Base-by-base conservation (phyloP, 2,888 invertebrate genomes). In the Luffia ferchaultella region DNA sequence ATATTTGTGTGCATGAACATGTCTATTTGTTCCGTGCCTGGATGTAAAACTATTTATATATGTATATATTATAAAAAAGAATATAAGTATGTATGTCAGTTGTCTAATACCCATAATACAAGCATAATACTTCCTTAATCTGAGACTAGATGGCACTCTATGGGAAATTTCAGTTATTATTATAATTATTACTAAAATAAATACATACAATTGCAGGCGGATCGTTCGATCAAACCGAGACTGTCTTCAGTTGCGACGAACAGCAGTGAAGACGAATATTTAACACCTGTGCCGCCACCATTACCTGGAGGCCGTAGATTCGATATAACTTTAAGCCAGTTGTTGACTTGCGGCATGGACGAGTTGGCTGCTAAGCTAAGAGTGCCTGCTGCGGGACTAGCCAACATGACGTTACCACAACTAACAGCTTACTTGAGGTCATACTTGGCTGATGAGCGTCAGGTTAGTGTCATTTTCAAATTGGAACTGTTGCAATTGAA, bases 361-460 rank as follows among this genome's bases (percentile, higher is more conserved):
- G 94, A 95, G 55, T 76, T 95, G 51, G 93, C 95, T 0, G 67
- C 79, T 16, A 91, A 91, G 78, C 84, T 88, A 52, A 90, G 90
- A 58, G 93, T 95, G 62, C 93, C 93, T 0, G 87, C 92, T 0
- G 86, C 88, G 47, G 90, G 93, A 52, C 74, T 96, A 46, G 93
- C 93, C 49, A 92, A 91, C 52, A 91, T 95, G 90, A 95, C 95
- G 0, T 78, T 96, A 53, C 93, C 93, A 18, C 95, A 95, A 70
- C 83, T 96, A 42, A 95, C 95, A 0, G 89, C 90, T 50, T 93
- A 93, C 68, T 84, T 95, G 19, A 88, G 93, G 1, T 78, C 79
- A 0, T 83, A 82, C 55, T 59, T 83, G 52, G 78, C 82, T 2
- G 73, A 79, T 0, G 80, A 82, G 12, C 3, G 12, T 3, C 30